A percentile compares a stretch with the other conserved stretches of the same genome.
These are phyloP conservation scores for Xyrauchen texanus DNA, from an alignment of 2,113 vertebrate species.

Conservation along the genomic window DNA sequence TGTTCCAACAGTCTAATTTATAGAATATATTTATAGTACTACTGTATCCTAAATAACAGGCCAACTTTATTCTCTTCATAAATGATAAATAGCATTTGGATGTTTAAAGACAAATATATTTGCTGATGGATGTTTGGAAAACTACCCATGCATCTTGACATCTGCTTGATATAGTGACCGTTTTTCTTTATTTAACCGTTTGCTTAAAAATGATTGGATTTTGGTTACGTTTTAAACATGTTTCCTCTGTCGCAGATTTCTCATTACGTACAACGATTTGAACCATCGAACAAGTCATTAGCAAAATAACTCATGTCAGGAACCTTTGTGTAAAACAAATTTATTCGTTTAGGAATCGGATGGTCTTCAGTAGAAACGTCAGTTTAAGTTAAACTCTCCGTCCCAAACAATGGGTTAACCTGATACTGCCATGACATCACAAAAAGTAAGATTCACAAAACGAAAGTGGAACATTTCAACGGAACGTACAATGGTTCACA, in stretches of 20 bases:
- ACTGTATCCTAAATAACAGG: too few species aligned
- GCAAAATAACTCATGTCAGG: slow-evolving; percentile 55
- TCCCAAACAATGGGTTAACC: slow-evolving; percentile 73
- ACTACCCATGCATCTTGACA: neutral
- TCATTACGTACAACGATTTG: too few species aligned
- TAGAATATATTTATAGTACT: too few species aligned
- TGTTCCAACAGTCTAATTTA: too few species aligned
- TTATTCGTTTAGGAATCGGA: slow-evolving; percentile 85
- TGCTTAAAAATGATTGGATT: neutral
- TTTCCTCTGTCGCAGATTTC: too few species aligned
- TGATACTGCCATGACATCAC: slow-evolving; percentile 85
- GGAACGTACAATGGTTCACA: slow-evolving; percentile 82
- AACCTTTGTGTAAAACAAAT: slow-evolving; percentile 77
- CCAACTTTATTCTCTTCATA: too few species aligned
- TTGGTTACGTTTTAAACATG: too few species aligned
- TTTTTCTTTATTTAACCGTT: neutral
- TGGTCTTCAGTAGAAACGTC: slow-evolving; percentile 71
- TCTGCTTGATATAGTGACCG: neutral
- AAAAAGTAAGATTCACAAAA: slow-evolving; percentile 77
- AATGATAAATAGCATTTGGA: too few species aligned
- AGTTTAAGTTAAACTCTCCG: slow-evolving; percentile 77
- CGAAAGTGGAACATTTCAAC: slow-evolving; percentile 64
- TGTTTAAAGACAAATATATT: too few species aligned
- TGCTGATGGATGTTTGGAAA: neutral
- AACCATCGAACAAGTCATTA: too few species aligned